Conservation (phyloP, 2,888 invertebrate genomes). For the Automeris io region DNA sequence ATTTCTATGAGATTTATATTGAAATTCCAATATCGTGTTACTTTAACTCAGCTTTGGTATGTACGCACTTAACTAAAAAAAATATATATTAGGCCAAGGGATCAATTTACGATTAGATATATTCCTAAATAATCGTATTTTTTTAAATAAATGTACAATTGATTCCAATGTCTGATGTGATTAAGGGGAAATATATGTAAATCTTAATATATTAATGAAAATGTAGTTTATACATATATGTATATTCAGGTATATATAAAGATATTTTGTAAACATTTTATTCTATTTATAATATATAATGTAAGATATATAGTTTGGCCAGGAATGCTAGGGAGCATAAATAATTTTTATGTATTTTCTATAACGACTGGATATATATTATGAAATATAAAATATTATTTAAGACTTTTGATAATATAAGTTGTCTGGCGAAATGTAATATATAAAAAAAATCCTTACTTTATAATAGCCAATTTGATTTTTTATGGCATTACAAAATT, state of each 20-base stretch:
- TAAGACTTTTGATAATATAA: no score
- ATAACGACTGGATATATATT: no score
- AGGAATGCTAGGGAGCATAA: no score
- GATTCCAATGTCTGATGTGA: neutral
- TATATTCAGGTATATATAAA: neutral
- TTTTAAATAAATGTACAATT: neutral
- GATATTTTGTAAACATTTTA: conserved; percentile 2
- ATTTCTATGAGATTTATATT: no score
- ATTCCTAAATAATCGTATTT: conserved; percentile 1
- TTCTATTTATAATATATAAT: neutral
- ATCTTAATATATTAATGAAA: neutral
- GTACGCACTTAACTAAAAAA: conserved; percentile 18
- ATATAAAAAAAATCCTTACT: no score
- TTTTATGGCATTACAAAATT: no score
- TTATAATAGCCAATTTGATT: no score
- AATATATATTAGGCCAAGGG: conserved; percentile 37
- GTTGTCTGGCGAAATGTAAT: no score
- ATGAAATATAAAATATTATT: no score
- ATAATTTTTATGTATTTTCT: no score
- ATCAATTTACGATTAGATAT: conserved; percentile 37
- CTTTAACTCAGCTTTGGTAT: conserved; percentile 16
- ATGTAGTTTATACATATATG: neutral
- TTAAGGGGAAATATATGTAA: neutral
- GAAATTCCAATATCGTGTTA: no score
- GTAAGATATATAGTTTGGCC: no score